These are phyloP conservation scores for Aldabrachelys gigantea DNA, from an alignment of 2,113 vertebrate genomes.

Conservation along the genomic window DNA sequence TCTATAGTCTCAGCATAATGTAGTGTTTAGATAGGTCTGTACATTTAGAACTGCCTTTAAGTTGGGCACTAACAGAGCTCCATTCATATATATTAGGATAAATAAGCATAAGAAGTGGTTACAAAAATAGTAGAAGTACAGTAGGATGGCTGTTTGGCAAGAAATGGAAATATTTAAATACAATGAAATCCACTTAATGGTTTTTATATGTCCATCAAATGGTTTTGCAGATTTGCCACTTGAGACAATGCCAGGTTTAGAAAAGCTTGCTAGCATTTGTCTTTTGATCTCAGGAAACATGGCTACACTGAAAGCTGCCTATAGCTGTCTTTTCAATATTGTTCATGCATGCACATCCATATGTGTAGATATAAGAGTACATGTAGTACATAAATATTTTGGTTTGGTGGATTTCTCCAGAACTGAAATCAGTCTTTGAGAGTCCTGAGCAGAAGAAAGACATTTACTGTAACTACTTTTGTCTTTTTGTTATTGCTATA, in stretches of 20 bases:
- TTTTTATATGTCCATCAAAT: background rate
- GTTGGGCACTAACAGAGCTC: background rate
- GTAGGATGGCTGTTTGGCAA: background rate
- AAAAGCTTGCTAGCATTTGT: background rate
- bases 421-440: background rate
- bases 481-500: background rate
- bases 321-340: background rate
- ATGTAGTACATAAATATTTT: background rate
- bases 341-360: background rate
- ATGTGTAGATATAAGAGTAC: background rate
- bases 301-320: background rate
- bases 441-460: background rate
- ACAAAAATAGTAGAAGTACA: background rate
- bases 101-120: conserved; percentile 1
- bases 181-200: background rate
- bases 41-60: background rate
- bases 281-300: background rate
- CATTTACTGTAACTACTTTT: background rate
- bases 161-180: background rate
- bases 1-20: background rate
- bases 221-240: background rate
- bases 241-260: background rate
- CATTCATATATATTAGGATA: background rate
- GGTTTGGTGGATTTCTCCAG: background rate
- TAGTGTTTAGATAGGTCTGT: background rate